Evolutionary conservation across 2,888 invertebrate genomes (phyloP).

Genomic region (Dynastes maya): DNA sequence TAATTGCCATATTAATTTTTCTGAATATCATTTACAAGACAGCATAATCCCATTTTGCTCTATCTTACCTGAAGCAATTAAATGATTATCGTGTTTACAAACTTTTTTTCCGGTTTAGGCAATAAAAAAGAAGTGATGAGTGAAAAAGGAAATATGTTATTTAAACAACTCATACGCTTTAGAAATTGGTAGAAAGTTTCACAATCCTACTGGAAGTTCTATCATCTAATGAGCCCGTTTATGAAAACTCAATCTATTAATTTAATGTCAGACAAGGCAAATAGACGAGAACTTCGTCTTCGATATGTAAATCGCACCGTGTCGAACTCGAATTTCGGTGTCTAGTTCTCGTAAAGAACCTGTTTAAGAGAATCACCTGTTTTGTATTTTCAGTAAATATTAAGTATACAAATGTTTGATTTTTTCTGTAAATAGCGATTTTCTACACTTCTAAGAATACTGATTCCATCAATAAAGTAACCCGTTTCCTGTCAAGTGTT

Average conservation of each 20-base stretch:
- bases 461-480: slow-evolving; percentile 13
- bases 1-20: slow-evolving; percentile 16
- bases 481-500: background rate
- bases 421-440: slow-evolving; percentile 11
- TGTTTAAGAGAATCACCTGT: slow-evolving; percentile 35
- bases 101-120: background rate
- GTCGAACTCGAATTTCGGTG: slow-evolving; percentile 23
- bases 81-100: slow-evolving; percentile 17
- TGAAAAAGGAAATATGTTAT: background rate
- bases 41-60: background rate
- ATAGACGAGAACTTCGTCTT: slow-evolving; percentile 27
- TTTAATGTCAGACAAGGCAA: slow-evolving; percentile 26
- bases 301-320: slow-evolving; percentile 32
- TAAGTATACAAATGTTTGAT: slow-evolving; percentile 28
- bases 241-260: slow-evolving; percentile 40
- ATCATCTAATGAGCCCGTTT: slow-evolving; percentile 27
- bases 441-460: slow-evolving; percentile 11
- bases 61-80: background rate
- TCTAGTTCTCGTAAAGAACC: slow-evolving; percentile 33
- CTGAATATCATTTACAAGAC: background rate
- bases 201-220: slow-evolving; percentile 7
- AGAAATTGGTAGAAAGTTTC: slow-evolving; percentile 33
- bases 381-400: slow-evolving; percentile 22
- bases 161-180: background rate
- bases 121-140: slow-evolving; percentile 1